Evolutionary conservation across 2,113 vertebrate genomes (phyloP), one percentile per base, ranked within the genome.

Genomic region (Glaucomys volans): DNA sequence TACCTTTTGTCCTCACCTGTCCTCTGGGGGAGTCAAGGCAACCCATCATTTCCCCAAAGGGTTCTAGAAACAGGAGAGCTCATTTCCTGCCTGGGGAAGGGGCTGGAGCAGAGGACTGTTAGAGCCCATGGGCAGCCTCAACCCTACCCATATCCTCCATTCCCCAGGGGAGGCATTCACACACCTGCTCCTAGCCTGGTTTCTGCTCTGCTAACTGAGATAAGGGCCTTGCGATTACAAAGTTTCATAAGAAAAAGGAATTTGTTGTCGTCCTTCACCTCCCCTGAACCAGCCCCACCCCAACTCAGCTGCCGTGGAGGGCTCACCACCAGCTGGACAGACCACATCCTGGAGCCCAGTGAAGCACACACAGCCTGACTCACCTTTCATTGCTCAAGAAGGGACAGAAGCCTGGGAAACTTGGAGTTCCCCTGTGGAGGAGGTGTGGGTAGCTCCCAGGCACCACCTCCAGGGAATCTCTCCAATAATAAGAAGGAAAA

Each of bases 171-270:
- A 80, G 64, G 66, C 79, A 35, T 32, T 57, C 37, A 67, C n/a
- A 54, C 64, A 52, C 69, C 80, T 80, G 44, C 12, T 88, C 52
- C 14, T 44, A 35, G 14, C 10, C 18, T 62, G 66, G 50, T 44
- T 75, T 35, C 76, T 67, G 69, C 75, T 91, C 87, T 74, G 18
- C 10, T 20, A 28, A 52, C 26, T 8, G 13, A 94, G 75, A 89
- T 83, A 96, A 94, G 50, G 35, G 62, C 74, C 67, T 95, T 85
- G 7, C 2, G 16, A 79, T 52, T n/a, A 42, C 64, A 24, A 84
- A 86, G 85, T 91, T 95, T 82, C 96, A 52, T 86, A 93, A 86
- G 89, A 81, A 94, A 75, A 74, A 89, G 44, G 89, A 83, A 91
- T 69, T 62, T 18, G 20, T 59, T 64, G 11, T 42, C 74, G 26